Evolutionary conservation across 2,113 vertebrate genomes (phyloP), one percentile per base, ranked within the genome.

Genomic region (Siniperca chuatsi): DNA sequence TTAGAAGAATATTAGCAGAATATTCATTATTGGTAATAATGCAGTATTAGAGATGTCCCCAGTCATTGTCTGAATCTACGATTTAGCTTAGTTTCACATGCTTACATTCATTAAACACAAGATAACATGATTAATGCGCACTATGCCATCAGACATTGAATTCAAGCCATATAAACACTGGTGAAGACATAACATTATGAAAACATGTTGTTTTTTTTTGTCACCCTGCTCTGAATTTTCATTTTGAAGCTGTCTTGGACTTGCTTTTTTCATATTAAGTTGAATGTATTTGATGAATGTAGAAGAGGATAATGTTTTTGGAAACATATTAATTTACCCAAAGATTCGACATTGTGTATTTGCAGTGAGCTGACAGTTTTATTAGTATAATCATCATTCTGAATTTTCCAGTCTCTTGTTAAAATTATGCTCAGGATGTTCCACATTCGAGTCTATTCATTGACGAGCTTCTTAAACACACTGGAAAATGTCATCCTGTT

Each of bases 201-300:
- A 83, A 77, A 65, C 37, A 46, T 64, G 2, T 54, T 40, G 15
- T 40, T 52, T 40, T 54, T 40, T n/a, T 40, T 62, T 48, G 35
- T 78, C 11, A 23, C 50, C 29, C 50, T 77, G 55, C 10, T 35
- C 44, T 73, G 23, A 73, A 55, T 74, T 72, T 33, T 29, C 4
- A 65, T 58, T 60, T 33, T 64, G 33, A 86, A 92, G 62, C 75
- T 55, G 71, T 75, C 15, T 62, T 55, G 9, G 57, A 81, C 8
- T 75, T 15, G 10, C 46, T 86, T 85, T 73, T 72, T 37, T 83
- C 70, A 79, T 66, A n/a, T 89, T 90, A 65, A 87, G 62, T 91
- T 88, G 92, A 93, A 93, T 94, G 91, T 92, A 87, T 82, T 67
- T 62, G 23, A 77, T 85, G 87, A 91, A 92, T 92, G 87, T 92